A percentile compares a stretch with the other conserved stretches of the same genome.
These are phyloP conservation scores for Globicephala melas DNA, from an alignment of 2,113 vertebrate genomes.

Conservation along the genomic window DNA sequence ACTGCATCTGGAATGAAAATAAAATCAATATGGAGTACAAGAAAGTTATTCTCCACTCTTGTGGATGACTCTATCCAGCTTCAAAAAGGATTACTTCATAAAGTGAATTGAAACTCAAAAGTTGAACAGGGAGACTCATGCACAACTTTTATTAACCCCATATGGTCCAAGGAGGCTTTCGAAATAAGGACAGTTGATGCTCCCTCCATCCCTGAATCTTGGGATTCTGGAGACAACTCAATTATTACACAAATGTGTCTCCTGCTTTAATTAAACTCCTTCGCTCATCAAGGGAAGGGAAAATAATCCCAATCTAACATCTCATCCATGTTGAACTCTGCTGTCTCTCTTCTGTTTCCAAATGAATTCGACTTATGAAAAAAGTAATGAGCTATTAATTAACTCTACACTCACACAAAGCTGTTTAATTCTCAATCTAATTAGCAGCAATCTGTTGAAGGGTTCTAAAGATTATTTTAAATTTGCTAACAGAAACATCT, in stretches of 20 bases:
- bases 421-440: constrained; percentile 88
- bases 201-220: not conserved
- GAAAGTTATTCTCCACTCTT: not conserved
- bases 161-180: not conserved
- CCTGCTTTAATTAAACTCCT: constrained; percentile 68
- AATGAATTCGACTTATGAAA: constrained; percentile 86
- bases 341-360: constrained; percentile 82
- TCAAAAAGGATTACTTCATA: constrained; percentile 14
- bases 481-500: constrained; percentile 89
- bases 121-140: not conserved
- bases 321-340: constrained; percentile 78
- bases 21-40: not conserved
- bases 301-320: constrained; percentile 78
- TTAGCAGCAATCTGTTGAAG: constrained; percentile 88
- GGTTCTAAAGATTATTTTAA: constrained; percentile 88
- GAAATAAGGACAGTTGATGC: not conserved
- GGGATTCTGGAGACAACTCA: not conserved
- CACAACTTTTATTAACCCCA: not conserved
- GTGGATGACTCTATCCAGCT: not conserved
- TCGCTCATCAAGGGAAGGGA: constrained; percentile 54
- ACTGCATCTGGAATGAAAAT: not conserved
- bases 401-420: constrained; percentile 85
- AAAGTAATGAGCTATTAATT: constrained; percentile 90
- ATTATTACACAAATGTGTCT: constrained; percentile 30
- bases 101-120: not conserved